phyloP scores from a whole-genome alignment of 2,888 invertebrate species.

The Clivina fossor region DNA sequence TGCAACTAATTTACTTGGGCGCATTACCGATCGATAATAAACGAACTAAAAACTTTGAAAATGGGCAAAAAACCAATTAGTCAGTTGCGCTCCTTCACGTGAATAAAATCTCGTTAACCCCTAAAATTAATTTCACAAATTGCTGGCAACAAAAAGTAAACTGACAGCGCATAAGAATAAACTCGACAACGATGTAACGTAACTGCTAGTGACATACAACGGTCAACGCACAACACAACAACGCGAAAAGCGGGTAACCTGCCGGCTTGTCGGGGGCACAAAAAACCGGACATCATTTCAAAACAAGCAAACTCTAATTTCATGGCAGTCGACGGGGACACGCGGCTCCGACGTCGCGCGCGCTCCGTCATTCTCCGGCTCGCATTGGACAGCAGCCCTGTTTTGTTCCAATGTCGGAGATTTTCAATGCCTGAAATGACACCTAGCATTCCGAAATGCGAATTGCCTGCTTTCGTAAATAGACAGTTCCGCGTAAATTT shows the following conservation, averaged over 20 bases:
- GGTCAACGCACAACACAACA: no score
- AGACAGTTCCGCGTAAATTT: no score
- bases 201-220: slow-evolving; percentile 29
- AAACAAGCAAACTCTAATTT: slow-evolving; percentile 21
- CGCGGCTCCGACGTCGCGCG: no score
- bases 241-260: not conserved
- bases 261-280: not conserved
- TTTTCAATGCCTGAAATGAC: no score
- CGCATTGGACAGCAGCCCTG: no score
- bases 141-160: slow-evolving; percentile 25
- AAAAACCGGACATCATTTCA: slow-evolving; percentile 10
- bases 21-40: slow-evolving; percentile 10
- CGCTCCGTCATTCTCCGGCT: no score
- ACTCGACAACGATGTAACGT: slow-evolving; percentile 21
- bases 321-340: slow-evolving; percentile 9
- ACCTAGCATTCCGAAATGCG: no score
- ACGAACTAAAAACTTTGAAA: slow-evolving; percentile 15
- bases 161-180: slow-evolving; percentile 25
- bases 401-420: no score
- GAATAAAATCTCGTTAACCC: slow-evolving; percentile 28
- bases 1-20: no score
- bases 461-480: no score
- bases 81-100: slow-evolving; percentile 10
- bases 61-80: slow-evolving; percentile 26
- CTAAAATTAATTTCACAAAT: slow-evolving; percentile 31